Conservation (phyloP, 2,888 invertebrate genomes). For the Trichogramma evanescens region DNA sequence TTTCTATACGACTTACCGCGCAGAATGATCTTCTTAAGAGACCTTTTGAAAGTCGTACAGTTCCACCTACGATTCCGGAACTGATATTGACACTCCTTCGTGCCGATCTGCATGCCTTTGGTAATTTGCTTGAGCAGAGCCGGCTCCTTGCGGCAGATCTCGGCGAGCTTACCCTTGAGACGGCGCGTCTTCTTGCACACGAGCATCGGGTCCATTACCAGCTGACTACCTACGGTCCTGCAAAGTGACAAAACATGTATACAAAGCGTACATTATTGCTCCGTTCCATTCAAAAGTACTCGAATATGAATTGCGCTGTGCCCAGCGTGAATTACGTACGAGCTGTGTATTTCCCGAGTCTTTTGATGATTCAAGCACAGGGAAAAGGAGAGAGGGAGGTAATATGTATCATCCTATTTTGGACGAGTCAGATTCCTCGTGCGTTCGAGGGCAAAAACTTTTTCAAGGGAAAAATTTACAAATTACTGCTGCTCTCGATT, state of each 20-base stretch:
- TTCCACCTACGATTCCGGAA: slow-evolving; percentile 83
- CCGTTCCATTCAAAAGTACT: no score
- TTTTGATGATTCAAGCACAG: no score
- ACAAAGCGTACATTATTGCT: no score
- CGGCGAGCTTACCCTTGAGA: slow-evolving; percentile 67
- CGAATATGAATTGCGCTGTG: no score
- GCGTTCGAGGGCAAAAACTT: no score
- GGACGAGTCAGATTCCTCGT: no score
- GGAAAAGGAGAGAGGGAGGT: no score
- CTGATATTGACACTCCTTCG: slow-evolving; percentile 81
- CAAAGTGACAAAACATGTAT: slow-evolving; percentile 14
- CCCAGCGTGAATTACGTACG: neutral
- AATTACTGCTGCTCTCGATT: no score
- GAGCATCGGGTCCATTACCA: slow-evolving; percentile 81
- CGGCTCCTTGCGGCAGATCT: slow-evolving; percentile 79
- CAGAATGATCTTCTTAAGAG: slow-evolving; percentile 76
- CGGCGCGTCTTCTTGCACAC: slow-evolving; percentile 81
- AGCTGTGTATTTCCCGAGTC: neutral
- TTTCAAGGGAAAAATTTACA: no score
- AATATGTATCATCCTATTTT: no score
- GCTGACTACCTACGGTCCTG: slow-evolving; percentile 78
- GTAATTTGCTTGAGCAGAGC: slow-evolving; percentile 75
- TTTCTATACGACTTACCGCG: slow-evolving; percentile 59
- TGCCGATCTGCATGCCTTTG: slow-evolving; percentile 74
- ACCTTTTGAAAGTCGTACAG: slow-evolving; percentile 73